These are phyloP conservation scores for Etheostoma cragini DNA, from an alignment of 2,113 vertebrate species.

Conservation along the genomic window DNA sequence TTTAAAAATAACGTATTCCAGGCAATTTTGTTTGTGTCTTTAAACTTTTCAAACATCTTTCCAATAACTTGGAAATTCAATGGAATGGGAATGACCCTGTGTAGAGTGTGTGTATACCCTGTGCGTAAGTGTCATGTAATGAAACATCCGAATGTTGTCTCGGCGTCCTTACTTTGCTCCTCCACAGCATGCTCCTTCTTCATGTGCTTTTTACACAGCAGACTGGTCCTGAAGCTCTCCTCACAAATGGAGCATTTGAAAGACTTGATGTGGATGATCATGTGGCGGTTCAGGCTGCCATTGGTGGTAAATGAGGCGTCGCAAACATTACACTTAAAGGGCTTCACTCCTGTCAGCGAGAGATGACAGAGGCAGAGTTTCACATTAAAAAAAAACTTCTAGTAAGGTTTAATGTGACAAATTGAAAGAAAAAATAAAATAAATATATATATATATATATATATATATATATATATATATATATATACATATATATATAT, in stretches of 20 bases:
- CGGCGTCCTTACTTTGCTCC: constrained; percentile 79
- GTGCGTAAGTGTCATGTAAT: not conserved
- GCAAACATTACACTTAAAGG: constrained; percentile 93
- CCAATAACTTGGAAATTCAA: not conserved
- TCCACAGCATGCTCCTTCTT: constrained; percentile 90
- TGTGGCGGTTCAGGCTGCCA: constrained; percentile 96
- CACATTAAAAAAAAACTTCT: not conserved
- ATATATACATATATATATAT: too few species aligned
- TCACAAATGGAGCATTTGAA: constrained; percentile 95
- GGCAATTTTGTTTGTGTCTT: not conserved
- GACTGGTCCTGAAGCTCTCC: constrained; percentile 92
- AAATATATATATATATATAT: too few species aligned
- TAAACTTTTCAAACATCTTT: not conserved
- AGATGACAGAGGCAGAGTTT: not conserved
- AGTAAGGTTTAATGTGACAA: not conserved
- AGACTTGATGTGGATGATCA: constrained; percentile 94
- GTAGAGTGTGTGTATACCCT: not conserved
- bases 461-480: too few species aligned
- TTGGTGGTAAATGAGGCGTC: constrained; percentile 96
- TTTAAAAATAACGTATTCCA: not conserved
- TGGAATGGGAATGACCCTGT: not conserved
- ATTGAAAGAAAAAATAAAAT: not conserved
- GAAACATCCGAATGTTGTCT: not conserved
- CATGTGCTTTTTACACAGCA: constrained; percentile 95
- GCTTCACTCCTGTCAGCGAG: constrained; percentile 89